Base-by-base conservation (phyloP, 2,113 vertebrate genomes). In the Panurus biarmicus region DNA sequence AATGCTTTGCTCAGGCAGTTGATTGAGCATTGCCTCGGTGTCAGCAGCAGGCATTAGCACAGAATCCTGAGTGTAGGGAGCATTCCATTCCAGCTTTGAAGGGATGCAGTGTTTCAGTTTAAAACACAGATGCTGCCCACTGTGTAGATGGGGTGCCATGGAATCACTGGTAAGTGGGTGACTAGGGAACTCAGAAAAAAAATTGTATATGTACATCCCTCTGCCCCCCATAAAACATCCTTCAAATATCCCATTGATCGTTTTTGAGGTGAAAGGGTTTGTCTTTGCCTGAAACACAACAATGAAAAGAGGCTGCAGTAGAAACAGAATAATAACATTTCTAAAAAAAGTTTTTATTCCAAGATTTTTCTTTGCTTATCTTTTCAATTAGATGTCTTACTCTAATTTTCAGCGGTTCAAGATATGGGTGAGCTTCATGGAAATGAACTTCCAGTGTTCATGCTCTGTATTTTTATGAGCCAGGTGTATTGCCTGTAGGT, bases 151-250 rank as follows among this genome's bases (percentile, higher is more conserved):
- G 23, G 45, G 26, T 79, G 31, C 40, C 62, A 58, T 11, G 33
- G 66, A 89, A 69, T 54, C 45, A 10, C 42, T 69, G 50, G 22
- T 90, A 73, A 82, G 23, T 75, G 35, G 15, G 14, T 35, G 50
- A 26, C 36, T 40, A 26, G 23, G 54, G 80, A 95, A 92, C 91
- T 66, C 22, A 42, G 51, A n/a, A 53, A 47, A 74, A 69, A 62
- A 54, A 1, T 4, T 48, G 28, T 62, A 7, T 20, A 4, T 20
- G 25, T 0, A 0, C 21, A 65, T n/a, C 8, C 7, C 31, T 28
- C 40, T 85, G 50, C 47, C 23, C 18, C 21, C 29, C 16, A 11
- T 2, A 50, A 8, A 4, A 11, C n/a, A n/a, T n/a, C n/a, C 57
- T 76, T 93, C 58, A 87, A 71, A 73, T 20, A 48, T 36, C 47